Conservation (phyloP, 1,140 invertebrate genomes). For the Orchestia grillus region DNA sequence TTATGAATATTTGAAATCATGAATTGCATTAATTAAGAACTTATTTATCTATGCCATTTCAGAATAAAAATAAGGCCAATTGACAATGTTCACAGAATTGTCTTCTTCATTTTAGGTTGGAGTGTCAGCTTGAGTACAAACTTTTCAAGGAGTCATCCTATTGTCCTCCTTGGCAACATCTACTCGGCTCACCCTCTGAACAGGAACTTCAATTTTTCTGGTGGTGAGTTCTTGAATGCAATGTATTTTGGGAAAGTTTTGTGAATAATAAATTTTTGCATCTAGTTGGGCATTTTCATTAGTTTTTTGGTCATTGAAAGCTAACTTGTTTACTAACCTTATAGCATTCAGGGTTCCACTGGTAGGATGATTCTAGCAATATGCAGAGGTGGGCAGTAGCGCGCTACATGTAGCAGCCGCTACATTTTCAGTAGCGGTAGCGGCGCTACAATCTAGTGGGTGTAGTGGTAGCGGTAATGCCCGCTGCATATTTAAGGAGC, state of each 20-base stretch:
- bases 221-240: conserved; percentile 57
- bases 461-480: too few relatives aligned
- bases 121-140: conserved; percentile 63
- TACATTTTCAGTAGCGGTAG: too few relatives aligned
- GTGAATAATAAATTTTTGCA: not conserved
- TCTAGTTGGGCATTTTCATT: not conserved
- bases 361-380: too few relatives aligned
- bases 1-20: not conserved
- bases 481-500: too few relatives aligned
- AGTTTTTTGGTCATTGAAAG: not conserved
- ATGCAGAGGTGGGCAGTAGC: too few relatives aligned
- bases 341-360: not conserved
- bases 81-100: not conserved
- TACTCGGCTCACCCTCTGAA: conserved; percentile 61
- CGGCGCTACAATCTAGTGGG: too few relatives aligned
- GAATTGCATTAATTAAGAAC: not conserved
- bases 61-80: not conserved
- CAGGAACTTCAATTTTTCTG: conserved; percentile 49
- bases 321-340: not conserved
- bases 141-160: conserved; percentile 62
- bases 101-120: conserved; percentile 59
- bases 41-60: not conserved
- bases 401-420: too few relatives aligned
- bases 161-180: conserved; percentile 60
- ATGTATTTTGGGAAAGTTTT: not conserved